Evolutionary conservation across 2,797 vertebrate genomes (phyloP).

Genomic region (Sebastes hopkinsi): DNA sequence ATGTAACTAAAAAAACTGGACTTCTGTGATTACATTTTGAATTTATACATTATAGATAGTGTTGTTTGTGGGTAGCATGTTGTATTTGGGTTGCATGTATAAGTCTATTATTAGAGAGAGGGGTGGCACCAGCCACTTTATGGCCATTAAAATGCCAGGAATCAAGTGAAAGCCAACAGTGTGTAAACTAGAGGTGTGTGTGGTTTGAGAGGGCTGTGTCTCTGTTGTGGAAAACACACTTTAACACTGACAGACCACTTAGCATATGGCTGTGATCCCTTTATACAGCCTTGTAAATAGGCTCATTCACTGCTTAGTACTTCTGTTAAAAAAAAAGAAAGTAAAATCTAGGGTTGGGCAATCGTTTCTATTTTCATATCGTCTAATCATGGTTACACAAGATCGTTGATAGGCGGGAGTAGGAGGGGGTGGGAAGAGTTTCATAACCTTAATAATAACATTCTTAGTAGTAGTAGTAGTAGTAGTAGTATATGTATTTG

Average conservation of each 20-base stretch:
- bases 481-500: too few species aligned
- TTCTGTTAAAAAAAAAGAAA: neutral
- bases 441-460: too few species aligned
- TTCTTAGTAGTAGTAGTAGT: too few species aligned
- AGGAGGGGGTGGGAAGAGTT: too few species aligned
- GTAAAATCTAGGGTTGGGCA: neutral
- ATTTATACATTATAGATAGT: neutral
- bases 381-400: too few species aligned
- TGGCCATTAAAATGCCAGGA: conserved; percentile 44
- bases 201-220: neutral
- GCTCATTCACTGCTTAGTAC: conserved; percentile 16
- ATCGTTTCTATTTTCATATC: too few species aligned
- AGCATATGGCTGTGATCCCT: conserved; percentile 26
- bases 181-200: conserved; percentile 43
- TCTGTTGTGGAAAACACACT: conserved; percentile 30
- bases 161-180: conserved; percentile 39
- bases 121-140: conserved; percentile 5
- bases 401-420: too few species aligned
- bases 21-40: neutral
- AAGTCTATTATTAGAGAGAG: conserved; percentile 3
- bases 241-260: conserved; percentile 34
- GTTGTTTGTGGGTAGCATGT: neutral
- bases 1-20: neutral
- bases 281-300: conserved; percentile 38
- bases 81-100: conserved; percentile 13